Conservation (phyloP, 1,140 invertebrate species). For the Radopholus similis region DNA sequence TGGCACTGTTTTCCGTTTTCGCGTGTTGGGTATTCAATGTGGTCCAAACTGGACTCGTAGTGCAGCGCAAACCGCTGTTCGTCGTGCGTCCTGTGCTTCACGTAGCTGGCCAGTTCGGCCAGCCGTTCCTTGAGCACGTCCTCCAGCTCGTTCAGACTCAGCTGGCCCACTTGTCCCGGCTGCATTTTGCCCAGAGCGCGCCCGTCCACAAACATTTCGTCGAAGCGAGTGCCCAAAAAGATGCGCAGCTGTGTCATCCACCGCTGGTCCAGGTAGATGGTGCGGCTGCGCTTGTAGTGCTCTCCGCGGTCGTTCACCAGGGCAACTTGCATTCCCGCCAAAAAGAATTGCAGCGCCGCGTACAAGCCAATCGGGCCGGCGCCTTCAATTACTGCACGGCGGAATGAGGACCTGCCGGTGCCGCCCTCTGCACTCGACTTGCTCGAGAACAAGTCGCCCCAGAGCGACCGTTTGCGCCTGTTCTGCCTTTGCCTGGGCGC, state of each 20-base stretch:
- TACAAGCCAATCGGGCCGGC: conserved; percentile 11
- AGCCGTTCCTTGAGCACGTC: neutral
- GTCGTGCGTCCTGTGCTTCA: no score
- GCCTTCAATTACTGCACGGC: neutral
- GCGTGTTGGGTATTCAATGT: no score
- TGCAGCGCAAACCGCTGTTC: no score
- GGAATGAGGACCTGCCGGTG: neutral
- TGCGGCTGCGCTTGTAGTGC: conserved; percentile 4
- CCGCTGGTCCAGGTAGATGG: neutral
- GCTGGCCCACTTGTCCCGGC: neutral
- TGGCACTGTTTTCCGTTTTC: no score
- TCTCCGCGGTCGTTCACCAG: conserved; percentile 13
- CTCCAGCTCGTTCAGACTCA: neutral
- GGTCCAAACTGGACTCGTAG: no score
- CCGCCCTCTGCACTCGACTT: no score
- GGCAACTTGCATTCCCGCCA: conserved; percentile 1
- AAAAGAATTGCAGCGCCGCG: neutral
- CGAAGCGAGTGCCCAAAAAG: conserved; percentile 16
- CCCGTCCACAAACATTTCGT: neutral
- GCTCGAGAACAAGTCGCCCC: no score
- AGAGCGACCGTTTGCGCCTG: no score
- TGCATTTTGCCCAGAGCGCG: neutral
- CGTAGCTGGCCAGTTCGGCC: neutral
- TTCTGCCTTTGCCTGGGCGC: neutral
- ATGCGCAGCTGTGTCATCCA: conserved; percentile 8